phyloP scores from a whole-genome alignment of 2,888 invertebrate species.

The Caenorhabditis zanzibari region DNA sequence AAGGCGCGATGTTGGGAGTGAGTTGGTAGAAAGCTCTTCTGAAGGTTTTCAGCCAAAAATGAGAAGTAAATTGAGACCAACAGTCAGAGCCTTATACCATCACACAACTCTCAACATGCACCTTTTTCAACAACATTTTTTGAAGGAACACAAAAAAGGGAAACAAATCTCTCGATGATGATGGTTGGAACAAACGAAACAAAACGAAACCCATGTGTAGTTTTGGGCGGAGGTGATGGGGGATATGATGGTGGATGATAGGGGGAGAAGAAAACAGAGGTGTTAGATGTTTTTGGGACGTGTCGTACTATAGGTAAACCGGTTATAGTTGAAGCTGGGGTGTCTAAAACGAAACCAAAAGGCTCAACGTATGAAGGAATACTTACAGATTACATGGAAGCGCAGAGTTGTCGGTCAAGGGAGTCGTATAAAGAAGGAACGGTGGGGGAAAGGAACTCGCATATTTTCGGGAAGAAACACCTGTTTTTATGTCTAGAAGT shows the following conservation, averaged over 20 bases:
- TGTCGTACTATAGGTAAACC: constrained; percentile 32
- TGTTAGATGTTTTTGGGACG: constrained; percentile 5
- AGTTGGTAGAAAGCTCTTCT: neutral
- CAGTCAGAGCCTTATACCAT: neutral
- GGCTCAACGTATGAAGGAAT: constrained; percentile 14
- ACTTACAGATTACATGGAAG: constrained; percentile 24
- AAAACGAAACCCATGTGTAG: constrained; percentile 41
- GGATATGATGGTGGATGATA: neutral
- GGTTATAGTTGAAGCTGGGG: neutral
- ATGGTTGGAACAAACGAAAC: constrained; percentile 27
- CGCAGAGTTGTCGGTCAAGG: constrained; percentile 8
- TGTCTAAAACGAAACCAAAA: constrained; percentile 4
- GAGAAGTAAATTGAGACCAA: neutral
- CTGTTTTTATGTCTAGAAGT: constrained; percentile 51
- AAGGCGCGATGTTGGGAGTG: neutral
- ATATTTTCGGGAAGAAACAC: constrained; percentile 33
- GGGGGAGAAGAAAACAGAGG: constrained; percentile 10
- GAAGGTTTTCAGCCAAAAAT: neutral
- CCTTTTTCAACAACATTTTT: constrained; percentile 37
- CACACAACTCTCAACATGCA: neutral
- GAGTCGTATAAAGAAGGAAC: constrained; percentile 11
- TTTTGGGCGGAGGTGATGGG: constrained; percentile 32
- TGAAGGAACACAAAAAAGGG: constrained; percentile 29
- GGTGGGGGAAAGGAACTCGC: constrained; percentile 17
- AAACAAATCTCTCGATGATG: constrained; percentile 40